Evolutionary conservation across 2,113 vertebrate genomes (phyloP), one percentile per base, ranked within the genome.

Genomic region (Nerophis lumbriciformis): DNA sequence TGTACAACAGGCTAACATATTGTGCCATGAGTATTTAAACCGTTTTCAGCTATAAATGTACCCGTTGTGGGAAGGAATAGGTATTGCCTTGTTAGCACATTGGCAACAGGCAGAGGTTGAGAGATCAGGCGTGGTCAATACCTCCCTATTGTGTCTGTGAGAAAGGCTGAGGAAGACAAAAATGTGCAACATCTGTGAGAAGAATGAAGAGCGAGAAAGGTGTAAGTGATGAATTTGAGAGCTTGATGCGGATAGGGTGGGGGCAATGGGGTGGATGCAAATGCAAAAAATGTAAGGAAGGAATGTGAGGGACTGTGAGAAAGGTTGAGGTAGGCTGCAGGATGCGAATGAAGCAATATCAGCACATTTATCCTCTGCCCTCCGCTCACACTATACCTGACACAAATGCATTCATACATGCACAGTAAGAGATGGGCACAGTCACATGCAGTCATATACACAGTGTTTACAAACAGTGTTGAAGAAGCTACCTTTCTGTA

Each of bases 61-160:
- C 64, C 65, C 68, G 80, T 65, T 86, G 77, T 84, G 77, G 72
- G 77, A 81, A 84, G 79, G 61, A 55, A 11, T 60, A 54, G 0
- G 19, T 83, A 79, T 81, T 82, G 80, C 76, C 80, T 86, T 81
- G 79, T 86, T 87, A 84, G 82, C 80, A 83, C 73, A 78, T 82
- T 79, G 76, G 66, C 81, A 82, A 87, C 72, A 80, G 82, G 44
- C 67, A 51, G 64, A 80, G 82, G 83, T 83, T 82, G 64, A 75
- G 73, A 81, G 82, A 78, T 86, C 79, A 81, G 72, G 62, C 56
- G 19, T 78, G 39, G 79, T 86, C 83, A 83, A 83, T 86, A 84
- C 14, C 42, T 51, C 49, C 69, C 73, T 59, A 50, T 75, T 77
- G 60, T 68, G 48, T 73, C 61, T 78, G 71, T 79, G 82, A 78